Percentiles rank a stretch among this genome's conserved stretches.
Evolutionary conservation across 2,113 vertebrate species (phyloP).

Genomic region (Pampusana beccarii): DNA sequence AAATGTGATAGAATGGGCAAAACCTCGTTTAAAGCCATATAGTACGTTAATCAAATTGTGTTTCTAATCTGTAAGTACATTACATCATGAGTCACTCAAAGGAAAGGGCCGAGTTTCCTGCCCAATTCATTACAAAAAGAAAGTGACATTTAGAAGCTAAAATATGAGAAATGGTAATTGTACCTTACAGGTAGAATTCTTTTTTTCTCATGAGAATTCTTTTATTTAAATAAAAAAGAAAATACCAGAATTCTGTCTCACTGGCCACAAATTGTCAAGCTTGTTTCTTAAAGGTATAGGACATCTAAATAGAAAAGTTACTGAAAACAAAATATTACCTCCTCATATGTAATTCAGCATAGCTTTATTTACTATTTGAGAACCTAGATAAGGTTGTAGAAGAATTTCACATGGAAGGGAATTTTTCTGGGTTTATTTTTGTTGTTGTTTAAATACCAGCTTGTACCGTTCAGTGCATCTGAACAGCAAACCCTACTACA

Average conservation of each 20-base stretch:
- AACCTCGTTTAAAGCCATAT: constrained; percentile 26
- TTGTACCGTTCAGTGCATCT: neutral
- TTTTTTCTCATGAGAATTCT: constrained; percentile 71
- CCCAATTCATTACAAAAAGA: constrained; percentile 65
- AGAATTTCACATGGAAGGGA: neutral
- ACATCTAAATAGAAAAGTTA: neutral
- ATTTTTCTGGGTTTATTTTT: neutral
- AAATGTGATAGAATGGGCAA: constrained; percentile 55
- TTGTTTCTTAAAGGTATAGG: constrained; percentile 27
- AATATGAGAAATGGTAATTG: constrained; percentile 52
- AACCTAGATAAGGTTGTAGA: neutral
- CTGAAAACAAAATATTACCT: neutral
- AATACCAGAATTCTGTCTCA: neutral
- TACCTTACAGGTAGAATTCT: constrained; percentile 56
- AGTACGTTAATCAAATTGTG: constrained; percentile 45
- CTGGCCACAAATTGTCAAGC: neutral
- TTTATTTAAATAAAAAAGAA: constrained; percentile 16
- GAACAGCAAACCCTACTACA: neutral
- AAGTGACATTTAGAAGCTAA: constrained; percentile 73
- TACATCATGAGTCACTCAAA: constrained; percentile 76
- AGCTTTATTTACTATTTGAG: neutral
- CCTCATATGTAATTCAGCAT: neutral
- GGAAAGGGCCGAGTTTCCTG: constrained; percentile 83
- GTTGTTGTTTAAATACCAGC: neutral
- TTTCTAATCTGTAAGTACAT: constrained; percentile 71